Evolutionary conservation across 2,888 invertebrate genomes (phyloP), one percentile per base, ranked within the genome.

Genomic region (Amblyteles armatorius): DNA sequence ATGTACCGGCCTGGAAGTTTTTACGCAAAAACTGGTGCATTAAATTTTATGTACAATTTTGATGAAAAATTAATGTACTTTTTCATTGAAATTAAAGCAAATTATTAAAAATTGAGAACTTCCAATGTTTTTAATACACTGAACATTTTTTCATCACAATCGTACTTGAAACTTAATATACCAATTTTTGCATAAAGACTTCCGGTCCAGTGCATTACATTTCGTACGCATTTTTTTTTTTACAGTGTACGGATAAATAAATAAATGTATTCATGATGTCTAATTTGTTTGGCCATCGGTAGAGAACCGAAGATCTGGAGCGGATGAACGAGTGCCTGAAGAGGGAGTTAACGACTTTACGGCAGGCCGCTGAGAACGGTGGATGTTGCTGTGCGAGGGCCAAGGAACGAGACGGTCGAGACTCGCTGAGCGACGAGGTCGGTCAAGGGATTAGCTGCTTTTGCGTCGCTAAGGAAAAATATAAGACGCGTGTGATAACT

Each of bases 281-380:
- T 55, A 9, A 22, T 40, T 40, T 40, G 7, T 40, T 40, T 11
- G 22, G 57, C 6, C 40, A 19, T 57, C 7, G 57, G 48, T 76
- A 89, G 89, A 85, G 60, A 63, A 86, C 83, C 11, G 83, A 79
- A 52, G 74, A 86, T 11, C 79, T 88, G 50, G 84, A 87, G 67
- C 36, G 19, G 29, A 50, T 72, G n/a, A 87, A 87, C 60, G 85
- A 88, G 65, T 65, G 67, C 44, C 77, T 88, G 72, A 80, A 77
- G 67, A 87, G 77, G 52, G 82, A 81, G 73, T 77, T 87, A 33
- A 48, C 33, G 16, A 60, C 16, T 33, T 60, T 86, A 29, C 60
- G 74, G 55, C 48, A 77, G 71, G 50, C 57, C 13, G 71, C 50
- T 7, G 84, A 82, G 55, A 74, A 26, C 33, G 81, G 26, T 26